These are phyloP conservation scores for Clunio marinus DNA, from an alignment of 2,888 invertebrate genomes.

Conservation along the genomic window DNA sequence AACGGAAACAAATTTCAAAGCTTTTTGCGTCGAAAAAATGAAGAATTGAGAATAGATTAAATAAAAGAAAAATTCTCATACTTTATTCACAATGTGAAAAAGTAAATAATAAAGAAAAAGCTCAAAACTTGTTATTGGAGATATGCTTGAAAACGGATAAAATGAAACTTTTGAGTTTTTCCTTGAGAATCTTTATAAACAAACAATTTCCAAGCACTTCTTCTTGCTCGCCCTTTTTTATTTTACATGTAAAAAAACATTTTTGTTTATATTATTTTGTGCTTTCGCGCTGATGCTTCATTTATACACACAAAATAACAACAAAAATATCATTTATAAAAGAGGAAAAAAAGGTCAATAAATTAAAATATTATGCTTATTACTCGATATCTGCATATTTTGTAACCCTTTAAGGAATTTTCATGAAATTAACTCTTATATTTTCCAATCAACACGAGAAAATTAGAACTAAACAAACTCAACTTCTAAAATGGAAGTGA, in stretches of 20 bases:
- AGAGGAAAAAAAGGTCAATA: conserved; percentile 20
- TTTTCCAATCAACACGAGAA: neutral
- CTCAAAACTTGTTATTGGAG: too few species aligned
- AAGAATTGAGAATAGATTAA: too few species aligned
- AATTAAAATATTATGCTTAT: conserved; percentile 19
- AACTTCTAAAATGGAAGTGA: conserved; percentile 28
- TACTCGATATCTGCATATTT: neutral
- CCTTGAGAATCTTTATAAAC: too few species aligned
- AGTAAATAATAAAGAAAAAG: too few species aligned
- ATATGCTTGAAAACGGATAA: too few species aligned
- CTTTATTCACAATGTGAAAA: too few species aligned
- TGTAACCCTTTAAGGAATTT: neutral
- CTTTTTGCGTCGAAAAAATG: conserved; percentile 38
- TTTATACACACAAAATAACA: conserved; percentile 27
- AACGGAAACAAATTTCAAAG: neutral
- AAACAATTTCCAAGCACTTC: too few species aligned
- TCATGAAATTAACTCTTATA: neutral
- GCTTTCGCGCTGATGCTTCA: neutral
- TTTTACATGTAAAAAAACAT: neutral
- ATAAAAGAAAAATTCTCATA: too few species aligned
- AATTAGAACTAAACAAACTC: conserved; percentile 26
- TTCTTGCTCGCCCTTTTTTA: neutral
- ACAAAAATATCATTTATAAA: conserved; percentile 30
- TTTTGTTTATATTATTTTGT: conserved; percentile 19
- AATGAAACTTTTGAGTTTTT: too few species aligned